Evolutionary conservation across 2,888 invertebrate genomes (phyloP).

Genomic region (Lumbricus terrestris): DNA sequence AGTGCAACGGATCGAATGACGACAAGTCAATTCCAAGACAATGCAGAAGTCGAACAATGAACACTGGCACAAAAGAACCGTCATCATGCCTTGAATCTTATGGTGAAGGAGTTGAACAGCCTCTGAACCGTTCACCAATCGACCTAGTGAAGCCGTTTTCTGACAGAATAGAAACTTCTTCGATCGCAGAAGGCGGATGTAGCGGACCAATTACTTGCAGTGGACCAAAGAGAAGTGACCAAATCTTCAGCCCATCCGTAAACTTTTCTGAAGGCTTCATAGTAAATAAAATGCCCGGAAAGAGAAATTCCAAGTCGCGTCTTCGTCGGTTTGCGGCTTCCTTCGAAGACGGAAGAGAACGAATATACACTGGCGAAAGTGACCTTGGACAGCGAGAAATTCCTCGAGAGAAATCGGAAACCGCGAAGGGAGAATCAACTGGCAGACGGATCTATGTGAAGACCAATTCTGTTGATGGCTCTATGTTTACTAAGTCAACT

Average conservation of each 20-base stretch:
- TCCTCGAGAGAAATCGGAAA: neutral
- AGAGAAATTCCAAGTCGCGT: neutral
- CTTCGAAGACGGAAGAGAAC: neutral
- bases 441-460: neutral
- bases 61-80: neutral
- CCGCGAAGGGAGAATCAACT: neutral
- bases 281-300: neutral
- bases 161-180: neutral
- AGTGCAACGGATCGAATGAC: neutral
- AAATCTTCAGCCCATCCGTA: neutral
- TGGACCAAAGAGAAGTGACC: neutral
- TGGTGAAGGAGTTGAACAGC: neutral
- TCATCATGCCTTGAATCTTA: neutral
- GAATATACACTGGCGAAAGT: neutral
- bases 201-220: too few relatives aligned
- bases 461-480: neutral
- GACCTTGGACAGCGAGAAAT: neutral
- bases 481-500: neutral
- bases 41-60: neutral
- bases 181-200: neutral
- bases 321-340: neutral
- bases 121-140: neutral
- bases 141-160: neutral
- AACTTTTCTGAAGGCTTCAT: neutral
- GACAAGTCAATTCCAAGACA: neutral